Percentiles rank a stretch among this genome's conserved stretches.
Conservation (phyloP, 2,888 invertebrate genomes). For the Nemoura dubitans region DNA sequence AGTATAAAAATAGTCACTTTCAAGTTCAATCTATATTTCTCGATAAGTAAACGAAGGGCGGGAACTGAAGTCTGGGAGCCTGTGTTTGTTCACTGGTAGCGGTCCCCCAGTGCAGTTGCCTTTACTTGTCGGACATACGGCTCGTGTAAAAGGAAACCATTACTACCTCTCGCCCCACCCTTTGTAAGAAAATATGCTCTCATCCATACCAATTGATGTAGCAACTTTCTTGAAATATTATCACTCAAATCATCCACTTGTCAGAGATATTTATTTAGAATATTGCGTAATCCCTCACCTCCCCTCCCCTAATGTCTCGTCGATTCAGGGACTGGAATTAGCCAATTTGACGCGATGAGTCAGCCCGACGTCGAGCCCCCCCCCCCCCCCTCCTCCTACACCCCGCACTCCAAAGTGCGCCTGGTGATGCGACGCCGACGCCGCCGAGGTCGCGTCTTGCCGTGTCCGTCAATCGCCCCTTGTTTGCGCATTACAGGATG, state of each 20-base stretch:
- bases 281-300: conserved; percentile 21
- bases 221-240: conserved; percentile 32
- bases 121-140: not conserved
- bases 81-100: not conserved
- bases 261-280: conserved; percentile 34
- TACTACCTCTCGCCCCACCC: not conserved
- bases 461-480: not conserved
- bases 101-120: not conserved
- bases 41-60: conserved; percentile 9
- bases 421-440: not conserved
- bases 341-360: conserved; percentile 45
- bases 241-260: conserved; percentile 40
- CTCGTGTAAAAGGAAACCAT: conserved; percentile 17
- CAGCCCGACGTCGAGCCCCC: conserved; percentile 31
- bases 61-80: not conserved
- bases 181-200: conserved; percentile 27
- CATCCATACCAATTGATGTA: conserved; percentile 13
- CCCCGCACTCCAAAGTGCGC: too few species aligned
- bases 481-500: conserved; percentile 37
- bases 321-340: conserved; percentile 18
- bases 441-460: not conserved
- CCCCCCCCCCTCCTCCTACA: not conserved
- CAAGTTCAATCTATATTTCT: conserved; percentile 10
- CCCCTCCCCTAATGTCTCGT: not conserved
- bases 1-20: conserved; percentile 8